Conservation (phyloP, 2,797 vertebrate genomes). For the Rhabdomys pumilio region DNA sequence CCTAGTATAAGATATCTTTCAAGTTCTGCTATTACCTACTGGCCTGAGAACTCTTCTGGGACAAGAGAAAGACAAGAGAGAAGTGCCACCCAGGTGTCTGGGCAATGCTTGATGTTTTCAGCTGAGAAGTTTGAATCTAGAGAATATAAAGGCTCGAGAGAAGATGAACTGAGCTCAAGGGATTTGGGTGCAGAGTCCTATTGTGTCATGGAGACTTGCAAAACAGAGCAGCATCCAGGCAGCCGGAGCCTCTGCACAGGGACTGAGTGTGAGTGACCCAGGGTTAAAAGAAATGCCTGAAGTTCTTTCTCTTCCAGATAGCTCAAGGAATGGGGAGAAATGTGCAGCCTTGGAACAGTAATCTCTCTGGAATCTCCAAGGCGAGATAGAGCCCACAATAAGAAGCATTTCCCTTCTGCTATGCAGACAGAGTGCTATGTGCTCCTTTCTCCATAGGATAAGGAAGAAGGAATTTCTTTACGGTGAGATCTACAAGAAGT, state of each 20-base stretch:
- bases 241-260: constrained; percentile 25
- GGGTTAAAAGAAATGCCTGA: constrained; percentile 48
- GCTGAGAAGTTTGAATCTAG: constrained; percentile 4
- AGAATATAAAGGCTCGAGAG: constrained; percentile 67
- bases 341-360: constrained; percentile 64
- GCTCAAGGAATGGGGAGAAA: constrained; percentile 57
- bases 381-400: constrained; percentile 68
- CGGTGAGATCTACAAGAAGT: constrained; percentile 14
- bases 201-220: constrained; percentile 68
- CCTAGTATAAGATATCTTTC: background rate
- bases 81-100: background rate
- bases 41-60: background rate
- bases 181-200: constrained; percentile 57
- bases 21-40: background rate
- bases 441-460: background rate
- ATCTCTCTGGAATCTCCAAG: constrained; percentile 68
- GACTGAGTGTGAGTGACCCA: constrained; percentile 1
- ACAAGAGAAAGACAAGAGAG: background rate
- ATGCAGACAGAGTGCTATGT: background rate
- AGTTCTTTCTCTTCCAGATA: constrained; percentile 52
- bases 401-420: constrained; percentile 34
- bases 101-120: background rate
- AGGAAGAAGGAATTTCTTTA: constrained; percentile 57
- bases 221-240: constrained; percentile 51
- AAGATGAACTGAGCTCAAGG: constrained; percentile 61